Base-by-base conservation (phyloP, 2,888 invertebrate species). In the Watsonalla binaria region DNA sequence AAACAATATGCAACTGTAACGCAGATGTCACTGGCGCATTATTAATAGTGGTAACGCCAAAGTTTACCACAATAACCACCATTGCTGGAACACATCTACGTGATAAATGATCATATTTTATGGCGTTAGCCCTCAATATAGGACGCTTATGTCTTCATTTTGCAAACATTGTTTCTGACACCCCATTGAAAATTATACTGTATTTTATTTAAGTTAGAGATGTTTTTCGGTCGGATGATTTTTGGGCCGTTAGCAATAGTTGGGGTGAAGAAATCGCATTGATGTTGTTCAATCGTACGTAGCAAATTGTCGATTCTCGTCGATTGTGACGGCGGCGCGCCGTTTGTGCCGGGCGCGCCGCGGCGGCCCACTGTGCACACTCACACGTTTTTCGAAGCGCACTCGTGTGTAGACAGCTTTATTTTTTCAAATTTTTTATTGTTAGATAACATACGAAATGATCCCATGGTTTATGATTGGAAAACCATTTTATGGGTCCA, bases 101-200 rank as follows among this genome's bases (percentile, higher is more conserved):
- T 89, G 89, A 90, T 89, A 88, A 90, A 90, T 88, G 86, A 85
- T 85, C 76, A 82, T 83, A 84, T 85, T 89, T 89, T 86, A 88
- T 85, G 82, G 86, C 78, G 68, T 77, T 84, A 77, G 83, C 86
- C 83, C 86, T 86, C 82, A 66, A 84, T 83, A 79, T 73, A 73
- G 72, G 80, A 80, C 76, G 80, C 73, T 86, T 80, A 83, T 80
- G 80, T 86, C 89, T 89, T 80, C 80, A 87, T 86, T 83, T 82
- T 64, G 69, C 76, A 77, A 79, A 78, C 65, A 74, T 71, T 69
- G 61, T 56, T 58, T 50, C 47, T 45, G 46, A 6, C 2, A 6
- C 14, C n/a, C 6, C 59, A 61, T 2, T 15, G 47, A 0, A 74
- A 68, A 65, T 56, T 42, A 0, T 37, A 55, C 62, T 57, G 11